Evolutionary conservation across 2,797 vertebrate genomes (phyloP), one percentile per base, ranked within the genome.

Genomic region (Champsocephalus gunnari): DNA sequence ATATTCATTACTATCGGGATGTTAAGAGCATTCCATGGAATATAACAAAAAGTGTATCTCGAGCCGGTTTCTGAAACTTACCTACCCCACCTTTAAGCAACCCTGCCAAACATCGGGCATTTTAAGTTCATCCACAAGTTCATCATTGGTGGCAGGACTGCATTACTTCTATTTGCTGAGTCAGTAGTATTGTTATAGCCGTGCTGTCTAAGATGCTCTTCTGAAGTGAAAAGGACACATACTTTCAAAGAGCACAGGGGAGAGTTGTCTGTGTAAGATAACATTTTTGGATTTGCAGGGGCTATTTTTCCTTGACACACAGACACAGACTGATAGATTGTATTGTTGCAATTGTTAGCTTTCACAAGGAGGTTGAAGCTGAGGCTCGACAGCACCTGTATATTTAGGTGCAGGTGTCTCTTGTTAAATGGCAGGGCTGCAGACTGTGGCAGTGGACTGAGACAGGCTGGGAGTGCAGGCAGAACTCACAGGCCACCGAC

Each of bases 401-500:
- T 71, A 53, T 79, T 82, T 69, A 79, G 81, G 79, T 89, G 87
- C 83, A 85, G 81, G 82, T 84, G 83, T 83, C 80, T 89, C 81
- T 88, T 81, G 77, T 86, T 89, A 89, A 90, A 87, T 87, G 82
- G 79, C 82, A 79, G 68, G 56, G 73, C 78, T 84, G 87, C 84
- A 86, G 80, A 84, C 85, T 87, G 83, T 83, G 82, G 80, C 88
- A 77, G 81, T 77, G 76, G 83, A 87, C 87, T 87, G 73, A 86
- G 91, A 88, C 81, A 65, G 69, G 61, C 86, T 88, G 86, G 88
- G 89, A 92, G 79, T 70, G 75, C 76, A 80, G 86, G 86, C 89
- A 84, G 86, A 77, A 87, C 87, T 85, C 78, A 87, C 87, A 85
- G 78, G 85, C 86, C 83, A 86, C 85, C 73, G 80, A 86, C 83